Base-by-base conservation (phyloP, 2,888 invertebrate genomes). In the Andrena minutula region DNA sequence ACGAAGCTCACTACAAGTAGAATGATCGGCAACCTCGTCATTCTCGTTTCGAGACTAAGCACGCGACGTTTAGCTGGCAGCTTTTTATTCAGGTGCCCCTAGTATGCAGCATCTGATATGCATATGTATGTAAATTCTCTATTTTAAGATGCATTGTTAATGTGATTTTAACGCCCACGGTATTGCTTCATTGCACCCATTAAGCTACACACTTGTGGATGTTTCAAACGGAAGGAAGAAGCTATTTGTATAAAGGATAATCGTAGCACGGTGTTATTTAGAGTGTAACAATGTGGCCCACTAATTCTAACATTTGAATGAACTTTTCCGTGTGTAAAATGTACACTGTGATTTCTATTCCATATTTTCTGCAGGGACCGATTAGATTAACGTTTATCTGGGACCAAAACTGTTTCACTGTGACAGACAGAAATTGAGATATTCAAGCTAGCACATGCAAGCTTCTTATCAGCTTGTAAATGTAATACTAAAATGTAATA, bases 11-110 rank as follows among this genome's bases (percentile, higher is more conserved):
- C 8, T 6, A 70, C 28, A 8, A 58, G 6, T 16, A 60, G 12
- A 28, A 58, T 6, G 30, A 60, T 12, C 30, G 60, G 16, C 20
- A 71, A 20, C 71, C n/a, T 60, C 60, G 61, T 61, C 47, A 60
- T 28, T 8, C 4, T 12, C 7, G 10, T 16, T n/a, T 47, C 16
- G 47, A 2, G 7, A 71, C 71, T 71, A 16, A 56, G 23, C 12
- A 23, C 12, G 4, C 23, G 7, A 1, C 5, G 47, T 16, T 23
- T 49, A 16, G 10, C 12, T 6, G 20, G 2, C 8, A 16, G 47
- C 16, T 47, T 61, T 61, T 71, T 71, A 71, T 71, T n/a, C 12
- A 41, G 41, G 16, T 41, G 41, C 4, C 41, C 16, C 1, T 41
- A 16, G 5, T 5, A 41, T 41, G 41, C 41, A 41, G 16, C 41